Evolutionary conservation across 2,113 vertebrate genomes (phyloP), one percentile per base, ranked within the genome.

Genomic region (Anoura caudifer): DNA sequence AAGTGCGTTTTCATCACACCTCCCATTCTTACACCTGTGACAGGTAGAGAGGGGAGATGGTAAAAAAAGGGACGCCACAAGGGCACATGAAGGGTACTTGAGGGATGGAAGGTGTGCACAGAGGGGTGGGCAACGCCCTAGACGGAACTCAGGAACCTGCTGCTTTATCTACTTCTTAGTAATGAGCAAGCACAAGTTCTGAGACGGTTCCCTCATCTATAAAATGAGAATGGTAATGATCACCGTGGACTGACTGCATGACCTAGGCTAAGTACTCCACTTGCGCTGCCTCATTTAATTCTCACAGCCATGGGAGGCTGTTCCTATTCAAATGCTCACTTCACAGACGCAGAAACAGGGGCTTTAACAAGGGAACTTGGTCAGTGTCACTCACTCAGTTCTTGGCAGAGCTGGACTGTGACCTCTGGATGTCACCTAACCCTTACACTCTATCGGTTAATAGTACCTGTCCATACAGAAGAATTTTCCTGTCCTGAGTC

Each of bases 171-270:
- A 6, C 31, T 1, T 11, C 54, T 56, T 1, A 17, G 3, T 11
- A 33, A 75, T 0, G 54, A 73, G n/a, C 59, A 38, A 14, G 12
- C n/a, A 26, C 19, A 31, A 19, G n/a, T 2, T 54, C 22, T 10
- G 67, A 89, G 65, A 7, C 50, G 14, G 19, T 36, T 47, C 54
- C 41, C 70, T 84, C 77, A 41, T 36, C 10, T 81, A 20, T 17
- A 28, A 80, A 89, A 38, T 24, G 56, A 92, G 43, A 33, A 22
- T 36, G 24, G 31, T 4, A 13, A 10, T 63, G 41, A 43, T 19
- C 10, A 24, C 61, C 61, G 11, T 0, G 2, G 8, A 20, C 7
- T 10, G 63, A 65, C 9, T 6, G 10, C 26, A n/a, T 28, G 22
- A 5, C 31, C 15, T n/a, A 36, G 1, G 41, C 10, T 14, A 31